Conservation (phyloP, 1,140 invertebrate genomes). For the Proctacanthus coquilletti region DNA sequence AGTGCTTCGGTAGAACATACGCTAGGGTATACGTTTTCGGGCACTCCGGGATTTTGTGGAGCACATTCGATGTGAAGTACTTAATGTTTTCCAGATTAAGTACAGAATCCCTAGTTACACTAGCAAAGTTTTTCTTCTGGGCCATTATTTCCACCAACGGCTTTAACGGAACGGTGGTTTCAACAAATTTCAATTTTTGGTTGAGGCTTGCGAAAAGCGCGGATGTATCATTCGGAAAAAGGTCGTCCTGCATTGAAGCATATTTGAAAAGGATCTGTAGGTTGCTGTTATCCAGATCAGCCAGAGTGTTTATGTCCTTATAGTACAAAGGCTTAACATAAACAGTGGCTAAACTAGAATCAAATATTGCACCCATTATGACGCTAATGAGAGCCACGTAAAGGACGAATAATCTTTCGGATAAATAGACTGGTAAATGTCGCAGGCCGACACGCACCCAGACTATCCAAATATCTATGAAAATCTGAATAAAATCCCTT, state of each 20-base stretch:
- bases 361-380: constrained; percentile 27
- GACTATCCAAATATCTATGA: constrained; percentile 23
- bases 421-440: constrained; percentile 17
- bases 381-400: constrained; percentile 25
- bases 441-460: constrained; percentile 21
- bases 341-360: constrained; percentile 27
- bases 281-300: constrained; percentile 23
- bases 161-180: constrained; percentile 17
- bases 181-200: constrained; percentile 17
- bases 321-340: constrained; percentile 30
- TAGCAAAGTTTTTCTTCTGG: constrained; percentile 15
- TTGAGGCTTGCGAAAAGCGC: constrained; percentile 14
- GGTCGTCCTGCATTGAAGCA: constrained; percentile 24
- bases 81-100: constrained; percentile 16
- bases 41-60: constrained; percentile 26
- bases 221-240: constrained; percentile 20
- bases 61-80: constrained; percentile 19
- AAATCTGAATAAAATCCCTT: constrained; percentile 13
- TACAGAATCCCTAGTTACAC: constrained; percentile 16
- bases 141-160: constrained; percentile 16
- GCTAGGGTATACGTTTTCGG: constrained; percentile 25
- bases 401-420: constrained; percentile 22
- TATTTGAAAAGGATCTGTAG: constrained; percentile 23
- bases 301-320: constrained; percentile 25
- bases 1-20: constrained; percentile 17